Evolutionary conservation across 2,888 invertebrate genomes (phyloP).

Genomic region (Nomada fucata): DNA sequence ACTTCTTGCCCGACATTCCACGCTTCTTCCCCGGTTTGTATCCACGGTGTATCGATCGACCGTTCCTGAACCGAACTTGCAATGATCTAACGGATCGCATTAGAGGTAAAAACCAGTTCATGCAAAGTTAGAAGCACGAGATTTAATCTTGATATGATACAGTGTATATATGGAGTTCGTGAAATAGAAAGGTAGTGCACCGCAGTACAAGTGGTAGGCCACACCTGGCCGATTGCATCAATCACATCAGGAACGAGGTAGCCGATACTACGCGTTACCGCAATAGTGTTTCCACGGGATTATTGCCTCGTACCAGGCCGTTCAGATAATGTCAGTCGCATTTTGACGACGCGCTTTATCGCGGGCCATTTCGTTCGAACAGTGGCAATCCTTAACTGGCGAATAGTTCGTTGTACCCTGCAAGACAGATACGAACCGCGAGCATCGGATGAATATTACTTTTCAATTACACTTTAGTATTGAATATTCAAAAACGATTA

Average conservation of each 20-base stretch:
- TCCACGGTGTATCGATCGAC: slow-evolving; percentile 21
- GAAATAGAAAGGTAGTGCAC: neutral
- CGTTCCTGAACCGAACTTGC: neutral
- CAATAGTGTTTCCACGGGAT: slow-evolving; percentile 60
- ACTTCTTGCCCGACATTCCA: slow-evolving; percentile 5
- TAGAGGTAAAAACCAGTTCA: no score
- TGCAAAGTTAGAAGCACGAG: no score
- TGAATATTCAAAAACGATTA: no score
- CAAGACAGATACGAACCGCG: neutral
- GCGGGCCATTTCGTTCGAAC: neutral
- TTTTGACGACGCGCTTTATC: slow-evolving; percentile 53
- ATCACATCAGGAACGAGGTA: slow-evolving; percentile 61
- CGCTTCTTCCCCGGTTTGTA: neutral
- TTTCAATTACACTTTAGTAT: neutral
- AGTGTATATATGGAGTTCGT: no score
- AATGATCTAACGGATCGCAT: neutral
- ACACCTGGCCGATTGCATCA: slow-evolving; percentile 65
- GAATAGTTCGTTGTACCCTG: neutral
- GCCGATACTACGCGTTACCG: slow-evolving; percentile 55
- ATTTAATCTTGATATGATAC: no score
- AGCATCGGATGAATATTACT: neutral
- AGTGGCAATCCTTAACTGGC: neutral
- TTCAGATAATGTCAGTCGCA: slow-evolving; percentile 52
- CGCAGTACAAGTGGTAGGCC: slow-evolving; percentile 21
- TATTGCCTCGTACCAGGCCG: slow-evolving; percentile 54